phyloP scores from a whole-genome alignment of 2,888 invertebrate genomes.

The Microdon myrmicae region DNA sequence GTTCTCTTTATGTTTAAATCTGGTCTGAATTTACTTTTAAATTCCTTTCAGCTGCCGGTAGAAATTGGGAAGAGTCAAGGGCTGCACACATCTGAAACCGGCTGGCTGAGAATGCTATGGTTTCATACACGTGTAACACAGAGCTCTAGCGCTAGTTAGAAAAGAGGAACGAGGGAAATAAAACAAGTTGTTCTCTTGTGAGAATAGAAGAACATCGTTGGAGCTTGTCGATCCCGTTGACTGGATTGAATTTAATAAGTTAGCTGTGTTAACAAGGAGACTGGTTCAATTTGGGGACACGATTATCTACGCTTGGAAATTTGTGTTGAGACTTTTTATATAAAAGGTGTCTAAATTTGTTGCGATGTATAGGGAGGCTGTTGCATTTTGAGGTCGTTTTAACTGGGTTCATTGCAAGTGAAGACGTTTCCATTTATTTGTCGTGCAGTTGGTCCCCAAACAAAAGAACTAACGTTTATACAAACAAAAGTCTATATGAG shows the following conservation, averaged over 20 bases:
- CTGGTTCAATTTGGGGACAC: too few species aligned
- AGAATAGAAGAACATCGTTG: slow-evolving; percentile 32
- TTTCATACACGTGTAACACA: slow-evolving; percentile 36
- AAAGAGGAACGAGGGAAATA: slow-evolving; percentile 5
- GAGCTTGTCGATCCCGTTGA: slow-evolving; percentile 41
- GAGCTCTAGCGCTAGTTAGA: too few species aligned
- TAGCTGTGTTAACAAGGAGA: slow-evolving; percentile 32
- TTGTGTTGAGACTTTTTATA: too few species aligned
- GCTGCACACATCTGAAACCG: slow-evolving; percentile 16
- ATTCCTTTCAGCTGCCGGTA: slow-evolving; percentile 31
- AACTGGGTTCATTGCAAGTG: too few species aligned
- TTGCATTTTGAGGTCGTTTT: too few species aligned
- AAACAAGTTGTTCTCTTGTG: slow-evolving; percentile 9
- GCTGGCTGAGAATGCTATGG: slow-evolving; percentile 25
- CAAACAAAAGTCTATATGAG: too few species aligned
- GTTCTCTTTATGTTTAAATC: slow-evolving; percentile 19
- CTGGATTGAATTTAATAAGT: slow-evolving; percentile 37
- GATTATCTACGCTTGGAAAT: too few species aligned
- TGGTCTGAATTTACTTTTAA: slow-evolving; percentile 40
- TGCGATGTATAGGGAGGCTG: too few species aligned
- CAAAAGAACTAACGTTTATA: too few species aligned
- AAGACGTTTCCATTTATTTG: too few species aligned
- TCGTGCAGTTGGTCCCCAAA: too few species aligned
- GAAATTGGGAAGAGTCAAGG: slow-evolving; percentile 16
- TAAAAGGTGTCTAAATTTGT: too few species aligned